Evolutionary conservation across 1,140 invertebrate species (phyloP).

Genomic region (Procambarus clarkii): DNA sequence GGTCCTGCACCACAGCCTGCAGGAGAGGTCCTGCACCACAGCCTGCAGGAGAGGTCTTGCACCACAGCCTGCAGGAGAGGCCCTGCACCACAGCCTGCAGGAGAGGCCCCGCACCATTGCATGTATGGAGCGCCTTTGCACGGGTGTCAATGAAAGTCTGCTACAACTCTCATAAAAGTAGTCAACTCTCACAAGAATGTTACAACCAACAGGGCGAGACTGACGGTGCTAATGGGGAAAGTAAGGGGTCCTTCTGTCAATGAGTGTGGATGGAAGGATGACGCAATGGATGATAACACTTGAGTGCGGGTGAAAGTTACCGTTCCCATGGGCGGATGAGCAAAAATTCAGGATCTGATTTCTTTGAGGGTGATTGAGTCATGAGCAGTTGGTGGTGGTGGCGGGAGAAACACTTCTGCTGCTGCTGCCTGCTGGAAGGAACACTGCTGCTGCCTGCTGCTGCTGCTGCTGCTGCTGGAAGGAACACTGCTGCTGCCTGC

Average conservation of each 20-base stretch:
- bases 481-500: neutral
- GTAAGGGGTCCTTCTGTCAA: neutral
- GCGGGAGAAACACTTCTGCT: neutral
- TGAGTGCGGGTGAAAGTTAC: neutral
- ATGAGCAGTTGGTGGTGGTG: neutral
- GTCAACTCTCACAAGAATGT: too few species aligned
- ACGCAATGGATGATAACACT: neutral
- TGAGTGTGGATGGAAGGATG: neutral
- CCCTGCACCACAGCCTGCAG: too few species aligned
- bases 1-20: too few species aligned
- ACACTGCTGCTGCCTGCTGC: neutral
- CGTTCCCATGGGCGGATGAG: neutral
- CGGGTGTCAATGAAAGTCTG: too few species aligned
- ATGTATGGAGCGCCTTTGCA: too few species aligned
- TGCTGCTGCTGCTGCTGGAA: neutral
- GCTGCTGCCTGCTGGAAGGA: neutral
- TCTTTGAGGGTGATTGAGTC: neutral
- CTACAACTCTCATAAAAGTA: too few species aligned
- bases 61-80: too few species aligned
- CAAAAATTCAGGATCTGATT: neutral
- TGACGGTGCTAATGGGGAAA: too few species aligned
- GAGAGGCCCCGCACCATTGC: too few species aligned
- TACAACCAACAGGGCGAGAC: too few species aligned
- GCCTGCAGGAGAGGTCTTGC: too few species aligned
- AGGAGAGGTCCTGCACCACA: too few species aligned